phyloP scores from a whole-genome alignment of 2,113 vertebrate species.

The Pluvianellus socialis region DNA sequence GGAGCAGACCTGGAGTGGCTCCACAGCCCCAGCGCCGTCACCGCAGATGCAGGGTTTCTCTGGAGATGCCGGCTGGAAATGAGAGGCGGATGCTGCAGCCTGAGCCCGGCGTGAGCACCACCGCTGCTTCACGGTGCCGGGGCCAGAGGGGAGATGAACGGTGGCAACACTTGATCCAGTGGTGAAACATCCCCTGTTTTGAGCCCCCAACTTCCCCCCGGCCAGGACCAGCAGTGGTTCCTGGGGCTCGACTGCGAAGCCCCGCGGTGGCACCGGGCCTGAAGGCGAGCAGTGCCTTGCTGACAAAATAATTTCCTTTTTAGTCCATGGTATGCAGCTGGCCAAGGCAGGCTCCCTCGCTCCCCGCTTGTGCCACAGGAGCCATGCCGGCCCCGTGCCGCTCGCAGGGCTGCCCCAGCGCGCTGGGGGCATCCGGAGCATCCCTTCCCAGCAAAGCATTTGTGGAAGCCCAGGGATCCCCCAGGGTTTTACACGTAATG shows the following conservation, averaged over 20 bases:
- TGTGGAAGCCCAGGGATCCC: background rate
- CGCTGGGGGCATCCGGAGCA: background rate
- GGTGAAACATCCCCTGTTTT: background rate
- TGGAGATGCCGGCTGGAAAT: background rate
- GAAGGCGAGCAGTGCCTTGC: background rate
- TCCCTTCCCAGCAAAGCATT: background rate
- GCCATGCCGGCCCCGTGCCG: accelerated
- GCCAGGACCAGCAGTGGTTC: accelerated
- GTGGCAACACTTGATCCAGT: background rate
- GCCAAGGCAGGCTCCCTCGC: accelerated
- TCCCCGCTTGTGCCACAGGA: background rate
- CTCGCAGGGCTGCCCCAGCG: accelerated
- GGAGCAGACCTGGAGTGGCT: background rate
- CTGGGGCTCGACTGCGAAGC: background rate
- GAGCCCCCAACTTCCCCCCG: background rate
- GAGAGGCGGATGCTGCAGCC: background rate
- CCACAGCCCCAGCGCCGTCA: accelerated
- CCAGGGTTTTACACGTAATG: accelerated
- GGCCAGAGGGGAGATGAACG: background rate
- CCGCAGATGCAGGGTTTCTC: background rate
- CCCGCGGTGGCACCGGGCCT: accelerated
- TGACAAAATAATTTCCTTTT: background rate
- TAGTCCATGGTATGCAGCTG: background rate
- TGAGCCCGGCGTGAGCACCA: background rate
- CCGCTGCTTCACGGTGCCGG: background rate